Evolutionary conservation across 92 coral and sea anemone species (phyloP).

Genomic region (Palythoa caribaeorum): DNA sequence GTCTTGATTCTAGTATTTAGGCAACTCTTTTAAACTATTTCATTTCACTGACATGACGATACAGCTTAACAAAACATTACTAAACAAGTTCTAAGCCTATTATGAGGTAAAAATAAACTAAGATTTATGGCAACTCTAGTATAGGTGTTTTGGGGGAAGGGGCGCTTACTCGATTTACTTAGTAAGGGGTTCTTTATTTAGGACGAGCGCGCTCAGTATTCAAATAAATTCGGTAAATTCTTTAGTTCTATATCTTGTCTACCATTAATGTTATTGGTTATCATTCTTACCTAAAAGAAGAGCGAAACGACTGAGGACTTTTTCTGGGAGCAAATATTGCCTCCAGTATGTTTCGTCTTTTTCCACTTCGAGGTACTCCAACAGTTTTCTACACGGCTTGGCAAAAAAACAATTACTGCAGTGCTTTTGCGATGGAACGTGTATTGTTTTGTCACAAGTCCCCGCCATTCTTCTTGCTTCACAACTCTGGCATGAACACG

Average conservation of each 20-base stretch:
- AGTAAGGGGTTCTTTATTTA: too few relatives aligned
- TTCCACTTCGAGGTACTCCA: constrained; percentile 69
- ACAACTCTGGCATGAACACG: constrained; percentile 17
- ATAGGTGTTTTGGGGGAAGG: too few relatives aligned
- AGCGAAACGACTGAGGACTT: constrained; percentile 82
- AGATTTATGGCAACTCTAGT: too few relatives aligned
- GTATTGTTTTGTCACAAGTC: background rate
- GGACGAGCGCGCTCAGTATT: background rate
- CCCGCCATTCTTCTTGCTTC: background rate
- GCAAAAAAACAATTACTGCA: background rate
- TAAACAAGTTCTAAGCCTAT: too few relatives aligned
- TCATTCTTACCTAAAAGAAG: constrained; percentile 84
- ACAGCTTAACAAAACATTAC: too few relatives aligned
- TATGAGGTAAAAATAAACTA: too few relatives aligned
- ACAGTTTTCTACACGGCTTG: constrained; percentile 38
- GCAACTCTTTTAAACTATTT: too few relatives aligned
- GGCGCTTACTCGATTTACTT: too few relatives aligned
- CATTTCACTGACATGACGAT: too few relatives aligned
- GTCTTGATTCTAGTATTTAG: too few relatives aligned
- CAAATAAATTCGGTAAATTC: background rate
- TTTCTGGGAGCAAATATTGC: constrained; percentile 79
- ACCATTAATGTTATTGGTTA: background rate
- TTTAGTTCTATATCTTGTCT: background rate
- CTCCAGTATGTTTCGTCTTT: constrained; percentile 54
- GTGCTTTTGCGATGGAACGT: background rate